A percentile compares a stretch with the other conserved stretches of the same genome.
phyloP scores from a whole-genome alignment of 2,797 vertebrate species.

The Semotilus atromaculatus region DNA sequence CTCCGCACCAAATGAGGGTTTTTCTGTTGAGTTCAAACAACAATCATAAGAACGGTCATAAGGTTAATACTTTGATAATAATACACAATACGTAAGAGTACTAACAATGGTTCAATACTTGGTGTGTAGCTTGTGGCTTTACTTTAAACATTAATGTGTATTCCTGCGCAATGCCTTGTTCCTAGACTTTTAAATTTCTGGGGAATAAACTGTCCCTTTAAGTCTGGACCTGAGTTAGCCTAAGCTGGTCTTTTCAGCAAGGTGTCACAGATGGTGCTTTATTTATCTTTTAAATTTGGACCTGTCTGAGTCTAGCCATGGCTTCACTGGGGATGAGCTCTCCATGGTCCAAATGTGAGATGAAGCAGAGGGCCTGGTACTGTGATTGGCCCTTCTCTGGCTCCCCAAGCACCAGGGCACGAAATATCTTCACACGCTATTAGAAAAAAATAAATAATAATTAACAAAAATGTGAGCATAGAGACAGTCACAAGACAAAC shows the following conservation, averaged over 20 bases:
- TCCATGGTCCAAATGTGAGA: slow-evolving; percentile 81
- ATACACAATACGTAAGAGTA: neutral
- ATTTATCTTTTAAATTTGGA: slow-evolving; percentile 56
- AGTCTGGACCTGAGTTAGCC: neutral
- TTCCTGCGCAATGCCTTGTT: neutral
- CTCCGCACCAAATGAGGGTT: slow-evolving; percentile 81
- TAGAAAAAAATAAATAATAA: neutral
- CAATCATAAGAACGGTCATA: neutral
- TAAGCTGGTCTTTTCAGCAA: neutral
- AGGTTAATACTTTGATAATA: neutral
- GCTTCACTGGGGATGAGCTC: slow-evolving; percentile 89
- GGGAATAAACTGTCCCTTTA: no score
- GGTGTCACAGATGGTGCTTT: neutral
- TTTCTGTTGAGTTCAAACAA: slow-evolving; percentile 72
- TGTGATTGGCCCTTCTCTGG: slow-evolving; percentile 87
- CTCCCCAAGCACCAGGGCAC: slow-evolving; percentile 85
- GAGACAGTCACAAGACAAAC: neutral
- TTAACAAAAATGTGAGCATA: neutral
- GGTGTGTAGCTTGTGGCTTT: neutral
- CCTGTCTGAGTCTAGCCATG: slow-evolving; percentile 87
- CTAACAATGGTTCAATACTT: neutral
- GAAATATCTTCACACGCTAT: slow-evolving; percentile 87
- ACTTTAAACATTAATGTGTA: neutral
- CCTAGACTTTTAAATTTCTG: neutral
- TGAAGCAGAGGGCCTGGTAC: slow-evolving; percentile 86